These are phyloP conservation scores for Protosalanx chinensis DNA, from an alignment of 2,797 vertebrate species.

Conservation along the genomic window DNA sequence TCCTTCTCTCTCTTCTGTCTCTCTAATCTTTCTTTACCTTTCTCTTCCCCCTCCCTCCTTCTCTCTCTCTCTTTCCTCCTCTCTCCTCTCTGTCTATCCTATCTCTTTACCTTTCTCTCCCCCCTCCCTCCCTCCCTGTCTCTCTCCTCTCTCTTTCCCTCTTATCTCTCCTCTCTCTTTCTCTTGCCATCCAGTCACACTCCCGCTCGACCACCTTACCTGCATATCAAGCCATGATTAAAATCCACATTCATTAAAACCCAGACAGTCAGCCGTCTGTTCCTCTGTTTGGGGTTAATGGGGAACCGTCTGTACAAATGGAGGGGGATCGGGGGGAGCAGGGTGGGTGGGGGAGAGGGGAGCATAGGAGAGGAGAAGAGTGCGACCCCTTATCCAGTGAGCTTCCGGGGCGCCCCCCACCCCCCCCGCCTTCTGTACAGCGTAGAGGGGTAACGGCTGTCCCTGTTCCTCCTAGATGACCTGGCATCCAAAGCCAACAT, in stretches of 20 bases:
- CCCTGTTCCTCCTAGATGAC: constrained; percentile 76
- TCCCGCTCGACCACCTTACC: background rate
- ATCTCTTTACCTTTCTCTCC: background rate
- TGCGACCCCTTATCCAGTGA: no score
- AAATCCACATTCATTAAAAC: background rate
- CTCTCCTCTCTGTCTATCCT: no score
- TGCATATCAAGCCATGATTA: background rate
- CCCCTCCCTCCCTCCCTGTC: background rate
- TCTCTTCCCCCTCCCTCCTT: no score
- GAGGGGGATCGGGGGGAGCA: no score
- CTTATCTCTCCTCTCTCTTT: background rate
- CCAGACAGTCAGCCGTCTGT: background rate
- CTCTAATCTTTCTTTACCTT: no score
- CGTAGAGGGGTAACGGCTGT: background rate
- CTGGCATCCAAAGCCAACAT: constrained; percentile 92
- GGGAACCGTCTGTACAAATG: background rate
- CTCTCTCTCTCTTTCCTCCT: no score
- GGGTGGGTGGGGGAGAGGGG: no score
- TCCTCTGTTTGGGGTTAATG: background rate
- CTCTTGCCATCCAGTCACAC: background rate
- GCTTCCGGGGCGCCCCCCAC: no score
- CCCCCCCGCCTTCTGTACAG: no score
- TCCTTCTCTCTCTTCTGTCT: background rate
- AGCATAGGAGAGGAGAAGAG: no score
- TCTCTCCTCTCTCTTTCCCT: background rate